Evolutionary conservation across 2,888 invertebrate species (phyloP).

Genomic region (Mactromeris polynyma): DNA sequence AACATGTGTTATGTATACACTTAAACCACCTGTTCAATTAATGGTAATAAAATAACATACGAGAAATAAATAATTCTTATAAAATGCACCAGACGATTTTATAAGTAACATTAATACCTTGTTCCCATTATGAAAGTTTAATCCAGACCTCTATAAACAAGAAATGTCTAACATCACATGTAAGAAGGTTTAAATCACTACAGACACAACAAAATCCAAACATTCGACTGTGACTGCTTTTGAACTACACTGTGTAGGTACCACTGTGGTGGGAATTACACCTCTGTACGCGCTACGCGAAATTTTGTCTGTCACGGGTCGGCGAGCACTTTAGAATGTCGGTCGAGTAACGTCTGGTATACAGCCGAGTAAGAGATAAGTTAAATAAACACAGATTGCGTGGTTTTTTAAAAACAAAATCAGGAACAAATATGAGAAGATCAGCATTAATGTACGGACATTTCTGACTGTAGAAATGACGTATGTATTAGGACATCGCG

Average conservation of each 20-base stretch:
- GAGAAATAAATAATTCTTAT: not conserved
- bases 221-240: not conserved
- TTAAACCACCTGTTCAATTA: slow-evolving; percentile 8
- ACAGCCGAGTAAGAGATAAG: not conserved
- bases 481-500: too few species aligned
- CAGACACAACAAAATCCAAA: slow-evolving; percentile 22
- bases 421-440: not conserved
- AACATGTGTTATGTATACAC: not conserved
- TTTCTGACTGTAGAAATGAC: not conserved
- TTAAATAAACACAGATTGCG: not conserved
- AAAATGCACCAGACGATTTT: not conserved
- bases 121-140: not conserved
- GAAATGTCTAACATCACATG: slow-evolving; percentile 2
- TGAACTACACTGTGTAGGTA: not conserved
- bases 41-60: not conserved
- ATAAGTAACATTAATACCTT: not conserved
- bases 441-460: not conserved
- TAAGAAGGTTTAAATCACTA: not conserved
- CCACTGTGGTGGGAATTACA: not conserved
- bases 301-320: slow-evolving; percentile 13
- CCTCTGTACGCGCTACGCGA: not conserved
- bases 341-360: not conserved
- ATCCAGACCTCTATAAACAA: not conserved
- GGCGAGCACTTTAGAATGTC: not conserved
- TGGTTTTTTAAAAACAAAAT: not conserved